Conservation (phyloP, 2,113 vertebrate species). For the Lycocorax pyrrhopterus region DNA sequence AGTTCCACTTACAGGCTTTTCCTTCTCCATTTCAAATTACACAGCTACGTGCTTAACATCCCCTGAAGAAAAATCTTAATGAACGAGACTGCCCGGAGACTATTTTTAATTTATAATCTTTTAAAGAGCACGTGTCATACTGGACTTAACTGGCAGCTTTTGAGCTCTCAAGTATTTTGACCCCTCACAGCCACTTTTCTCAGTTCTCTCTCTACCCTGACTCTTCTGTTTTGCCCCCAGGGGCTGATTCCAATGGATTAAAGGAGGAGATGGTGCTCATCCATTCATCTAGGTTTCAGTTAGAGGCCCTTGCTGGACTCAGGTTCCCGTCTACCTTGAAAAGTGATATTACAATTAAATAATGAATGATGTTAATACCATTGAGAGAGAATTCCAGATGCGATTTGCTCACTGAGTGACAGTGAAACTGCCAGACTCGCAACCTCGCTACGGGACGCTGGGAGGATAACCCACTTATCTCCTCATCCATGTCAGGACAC, state of each 20-base stretch:
- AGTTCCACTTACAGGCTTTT: background rate
- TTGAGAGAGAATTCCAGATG: constrained; percentile 5
- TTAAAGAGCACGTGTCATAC: background rate
- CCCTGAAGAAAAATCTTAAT: background rate
- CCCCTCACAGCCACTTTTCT: background rate
- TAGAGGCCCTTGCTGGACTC: background rate
- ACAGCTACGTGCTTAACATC: background rate
- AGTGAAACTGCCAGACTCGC: background rate
- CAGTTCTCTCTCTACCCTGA: background rate
- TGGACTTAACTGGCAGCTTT: background rate
- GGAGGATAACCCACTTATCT: constrained; percentile 16
- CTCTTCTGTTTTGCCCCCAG: background rate
- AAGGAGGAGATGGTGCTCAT: background rate
- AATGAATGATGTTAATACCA: background rate
- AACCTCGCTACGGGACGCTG: background rate
- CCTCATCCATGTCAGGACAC: background rate
- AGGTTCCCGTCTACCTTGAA: background rate
- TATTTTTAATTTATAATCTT: background rate
- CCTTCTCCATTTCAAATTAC: background rate
- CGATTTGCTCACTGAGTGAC: background rate
- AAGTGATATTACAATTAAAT: constrained; percentile 1
- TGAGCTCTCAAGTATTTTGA: background rate
- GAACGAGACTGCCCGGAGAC: background rate
- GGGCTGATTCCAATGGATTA: background rate
- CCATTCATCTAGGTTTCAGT: background rate